These are phyloP conservation scores for Aphidius colemani DNA, from an alignment of 2,888 invertebrate genomes.

Conservation along the genomic window DNA sequence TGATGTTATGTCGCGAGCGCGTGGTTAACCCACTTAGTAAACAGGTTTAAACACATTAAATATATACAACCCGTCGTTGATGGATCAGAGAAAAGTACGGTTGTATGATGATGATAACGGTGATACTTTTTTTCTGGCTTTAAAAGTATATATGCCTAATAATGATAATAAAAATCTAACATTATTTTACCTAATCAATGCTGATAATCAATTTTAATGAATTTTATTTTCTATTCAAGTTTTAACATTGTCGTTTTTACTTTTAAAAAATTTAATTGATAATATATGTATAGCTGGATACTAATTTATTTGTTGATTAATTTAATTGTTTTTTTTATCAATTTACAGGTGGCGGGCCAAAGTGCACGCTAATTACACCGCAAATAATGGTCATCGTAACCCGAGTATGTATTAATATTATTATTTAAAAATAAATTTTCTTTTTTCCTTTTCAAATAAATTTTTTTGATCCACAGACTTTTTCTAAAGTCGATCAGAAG, in stretches of 20 bases:
- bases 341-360: slow-evolving; percentile 56
- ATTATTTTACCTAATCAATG: neutral
- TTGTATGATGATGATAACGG: slow-evolving; percentile 49
- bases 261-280: too few species aligned
- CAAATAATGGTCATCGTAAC: slow-evolving; percentile 77
- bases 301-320: neutral
- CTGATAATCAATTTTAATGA: neutral
- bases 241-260: too few species aligned
- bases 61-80: slow-evolving; percentile 29
- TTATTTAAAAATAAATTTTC: neutral
- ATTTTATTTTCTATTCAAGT: neutral
- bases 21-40: slow-evolving; percentile 54
- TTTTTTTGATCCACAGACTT: too few species aligned
- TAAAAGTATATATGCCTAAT: neutral
- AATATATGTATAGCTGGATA: too few species aligned
- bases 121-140: too few species aligned
- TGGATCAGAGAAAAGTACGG: slow-evolving; percentile 24
- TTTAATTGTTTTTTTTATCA: slow-evolving; percentile 14
- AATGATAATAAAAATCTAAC: neutral
- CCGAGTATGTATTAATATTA: slow-evolving; percentile 66
- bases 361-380: slow-evolving; percentile 53
- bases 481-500: too few species aligned
- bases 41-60: slow-evolving; percentile 48
- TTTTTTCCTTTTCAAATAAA: too few species aligned
- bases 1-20: slow-evolving; percentile 20